These are phyloP conservation scores for Agrochola macilenta DNA, from an alignment of 2,888 invertebrate species.

Conservation along the genomic window DNA sequence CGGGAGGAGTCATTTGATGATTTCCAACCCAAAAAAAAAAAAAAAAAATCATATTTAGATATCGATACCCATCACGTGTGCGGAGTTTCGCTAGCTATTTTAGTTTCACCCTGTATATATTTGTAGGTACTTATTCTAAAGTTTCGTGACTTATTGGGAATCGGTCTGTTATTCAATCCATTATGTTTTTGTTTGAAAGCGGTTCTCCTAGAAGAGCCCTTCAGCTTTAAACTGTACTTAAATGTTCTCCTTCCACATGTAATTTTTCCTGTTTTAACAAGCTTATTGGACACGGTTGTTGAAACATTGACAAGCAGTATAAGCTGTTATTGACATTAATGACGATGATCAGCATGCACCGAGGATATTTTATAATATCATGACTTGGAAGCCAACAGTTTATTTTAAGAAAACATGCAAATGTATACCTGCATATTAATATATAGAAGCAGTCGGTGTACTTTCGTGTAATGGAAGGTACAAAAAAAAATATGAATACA, in stretches of 20 bases:
- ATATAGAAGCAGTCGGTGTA: background rate
- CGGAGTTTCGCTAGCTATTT: too few relatives aligned
- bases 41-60: too few relatives aligned
- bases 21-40: too few relatives aligned
- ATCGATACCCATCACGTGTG: too few relatives aligned
- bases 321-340: conserved; percentile 3
- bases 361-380: background rate
- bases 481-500: background rate
- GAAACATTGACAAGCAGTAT: conserved; percentile 7
- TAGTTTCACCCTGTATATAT: too few relatives aligned
- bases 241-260: background rate
- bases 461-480: background rate
- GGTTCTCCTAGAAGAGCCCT: background rate
- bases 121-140: too few relatives aligned
- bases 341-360: background rate
- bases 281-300: conserved; percentile 21
- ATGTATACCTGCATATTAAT: background rate
- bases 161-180: background rate
- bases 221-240: background rate
- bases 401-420: background rate
- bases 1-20: too few relatives aligned
- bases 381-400: background rate
- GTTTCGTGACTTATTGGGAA: background rate
- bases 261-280: conserved; percentile 10
- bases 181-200: background rate